A percentile compares a stretch with the other conserved stretches of the same genome.
Conservation (phyloP, 2,888 invertebrate species). For the Arrhopalites spinosus region DNA sequence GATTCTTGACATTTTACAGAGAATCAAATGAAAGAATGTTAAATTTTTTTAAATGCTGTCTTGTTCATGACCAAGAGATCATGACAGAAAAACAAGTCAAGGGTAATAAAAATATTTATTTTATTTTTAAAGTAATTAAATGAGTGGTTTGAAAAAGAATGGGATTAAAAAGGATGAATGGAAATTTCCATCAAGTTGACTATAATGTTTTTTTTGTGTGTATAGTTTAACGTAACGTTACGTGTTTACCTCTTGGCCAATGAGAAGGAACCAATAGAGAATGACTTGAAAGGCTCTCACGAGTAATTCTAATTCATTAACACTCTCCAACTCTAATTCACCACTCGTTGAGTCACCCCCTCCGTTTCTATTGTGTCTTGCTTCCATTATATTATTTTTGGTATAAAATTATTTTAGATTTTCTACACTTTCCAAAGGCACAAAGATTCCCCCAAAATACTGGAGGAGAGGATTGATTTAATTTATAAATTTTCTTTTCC, state of each 20-base stretch:
- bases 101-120: background rate
- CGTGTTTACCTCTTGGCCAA: conserved; percentile 45
- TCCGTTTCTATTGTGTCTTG: background rate
- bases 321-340: conserved; percentile 11
- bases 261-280: conserved; percentile 44
- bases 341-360: background rate
- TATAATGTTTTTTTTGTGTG: too few species aligned
- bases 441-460: background rate
- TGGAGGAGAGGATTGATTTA: too few species aligned
- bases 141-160: background rate
- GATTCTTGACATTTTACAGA: too few species aligned
- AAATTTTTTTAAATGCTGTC: too few species aligned
- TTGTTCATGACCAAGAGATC: too few species aligned
- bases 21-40: too few species aligned
- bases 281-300: conserved; percentile 45
- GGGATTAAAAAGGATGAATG: background rate
- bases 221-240: too few species aligned
- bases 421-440: background rate
- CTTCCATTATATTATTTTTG: background rate
- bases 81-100: too few species aligned
- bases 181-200: too few species aligned
- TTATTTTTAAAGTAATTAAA: background rate
- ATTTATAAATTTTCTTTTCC: too few species aligned
- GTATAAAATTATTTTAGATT: too few species aligned
- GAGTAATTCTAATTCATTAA: conserved; percentile 42